A percentile compares a stretch with the other conserved stretches of the same genome.
phyloP scores from a whole-genome alignment of 2,888 invertebrate genomes.

The Heliconius sara region DNA sequence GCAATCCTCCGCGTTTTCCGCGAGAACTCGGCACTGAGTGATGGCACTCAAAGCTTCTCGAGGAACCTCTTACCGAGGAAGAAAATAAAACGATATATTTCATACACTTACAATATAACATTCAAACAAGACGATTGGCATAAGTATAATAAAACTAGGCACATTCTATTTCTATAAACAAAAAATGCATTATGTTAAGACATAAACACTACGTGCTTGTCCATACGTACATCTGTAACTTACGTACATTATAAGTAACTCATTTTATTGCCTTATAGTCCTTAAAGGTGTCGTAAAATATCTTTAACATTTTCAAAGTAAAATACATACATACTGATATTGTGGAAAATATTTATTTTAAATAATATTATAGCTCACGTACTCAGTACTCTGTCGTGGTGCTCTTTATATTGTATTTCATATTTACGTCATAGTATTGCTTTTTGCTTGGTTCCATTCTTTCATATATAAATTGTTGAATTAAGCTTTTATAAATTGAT shows the following conservation, averaged over 20 bases:
- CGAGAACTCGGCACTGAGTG: too few species aligned
- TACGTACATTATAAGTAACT: slow-evolving; percentile 35
- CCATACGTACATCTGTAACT: slow-evolving; percentile 20
- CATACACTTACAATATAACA: too few species aligned
- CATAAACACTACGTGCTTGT: background rate
- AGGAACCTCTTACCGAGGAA: too few species aligned
- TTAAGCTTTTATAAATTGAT: too few species aligned
- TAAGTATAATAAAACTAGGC: too few species aligned
- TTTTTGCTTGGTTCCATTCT: too few species aligned
- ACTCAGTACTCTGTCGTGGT: background rate
- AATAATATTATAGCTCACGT: slow-evolving; percentile 28
- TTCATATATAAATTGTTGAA: too few species aligned
- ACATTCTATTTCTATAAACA: background rate
- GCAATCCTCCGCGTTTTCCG: too few species aligned
- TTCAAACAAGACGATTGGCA: too few species aligned
- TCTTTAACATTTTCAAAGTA: slow-evolving; percentile 32
- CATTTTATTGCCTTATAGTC: slow-evolving; percentile 41
- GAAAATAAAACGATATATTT: too few species aligned
- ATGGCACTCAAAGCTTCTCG: too few species aligned
- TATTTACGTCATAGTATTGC: background rate
- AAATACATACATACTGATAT: slow-evolving; percentile 33
- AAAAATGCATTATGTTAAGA: background rate
- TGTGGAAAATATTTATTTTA: slow-evolving; percentile 14
- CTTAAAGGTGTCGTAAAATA: slow-evolving; percentile 43
- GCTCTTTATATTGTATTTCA: background rate